Evolutionary conservation across 2,113 vertebrate genomes (phyloP).

Genomic region (Perognathus longimembris): DNA sequence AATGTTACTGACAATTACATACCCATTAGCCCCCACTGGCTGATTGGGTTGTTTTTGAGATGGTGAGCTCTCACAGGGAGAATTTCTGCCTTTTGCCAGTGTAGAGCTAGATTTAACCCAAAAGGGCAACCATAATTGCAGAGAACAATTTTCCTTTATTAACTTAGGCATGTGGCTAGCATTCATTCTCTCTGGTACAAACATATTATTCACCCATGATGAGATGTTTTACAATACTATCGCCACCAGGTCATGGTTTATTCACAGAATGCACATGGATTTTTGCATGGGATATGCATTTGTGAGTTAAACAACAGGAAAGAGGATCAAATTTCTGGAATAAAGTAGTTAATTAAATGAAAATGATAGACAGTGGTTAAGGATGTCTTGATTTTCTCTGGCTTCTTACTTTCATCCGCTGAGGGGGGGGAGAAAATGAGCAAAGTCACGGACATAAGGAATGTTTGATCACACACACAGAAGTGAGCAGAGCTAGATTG

Average conservation of each 20-base stretch:
- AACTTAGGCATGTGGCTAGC: constrained; percentile 18
- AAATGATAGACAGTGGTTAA: not conserved
- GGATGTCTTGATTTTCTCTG: not conserved
- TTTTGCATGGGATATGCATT: constrained; percentile 16
- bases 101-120: constrained; percentile 42
- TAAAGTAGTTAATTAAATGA: not conserved
- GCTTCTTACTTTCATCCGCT: not conserved
- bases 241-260: constrained; percentile 36
- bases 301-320: constrained; percentile 48
- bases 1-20: constrained; percentile 14
- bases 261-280: constrained; percentile 3
- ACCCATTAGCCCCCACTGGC: not conserved
- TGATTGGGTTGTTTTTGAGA: constrained; percentile 34
- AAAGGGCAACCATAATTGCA: constrained; percentile 21
- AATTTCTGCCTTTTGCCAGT: constrained; percentile 39
- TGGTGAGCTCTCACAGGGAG: not conserved
- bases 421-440: not conserved
- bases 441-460: not conserved
- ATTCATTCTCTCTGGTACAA: constrained; percentile 20
- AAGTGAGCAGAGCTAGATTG: not conserved
- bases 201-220: constrained; percentile 43
- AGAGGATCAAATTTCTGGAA: constrained; percentile 41
- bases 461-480: not conserved
- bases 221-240: constrained; percentile 35
- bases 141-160: constrained; percentile 62